Conservation (phyloP, 2,888 invertebrate species). For the Tetranychus piercei region DNA sequence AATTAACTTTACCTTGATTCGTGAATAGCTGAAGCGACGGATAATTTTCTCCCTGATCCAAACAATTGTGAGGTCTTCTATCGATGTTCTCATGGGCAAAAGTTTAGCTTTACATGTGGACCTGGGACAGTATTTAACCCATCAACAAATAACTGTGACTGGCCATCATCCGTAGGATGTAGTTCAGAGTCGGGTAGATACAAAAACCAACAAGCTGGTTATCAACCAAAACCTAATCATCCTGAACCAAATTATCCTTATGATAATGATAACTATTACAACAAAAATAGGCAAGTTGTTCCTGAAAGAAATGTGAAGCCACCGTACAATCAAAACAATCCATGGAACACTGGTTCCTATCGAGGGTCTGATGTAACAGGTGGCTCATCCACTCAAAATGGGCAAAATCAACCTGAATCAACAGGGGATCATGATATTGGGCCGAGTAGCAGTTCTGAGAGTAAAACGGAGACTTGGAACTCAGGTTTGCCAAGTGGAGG, state of each 20-base stretch:
- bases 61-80: not conserved
- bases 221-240: not conserved
- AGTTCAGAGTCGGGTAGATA: not conserved
- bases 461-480: not conserved
- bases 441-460: not conserved
- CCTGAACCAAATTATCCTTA: not conserved
- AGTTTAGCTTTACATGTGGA: slow-evolving; percentile 6
- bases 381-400: not conserved
- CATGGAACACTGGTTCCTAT: not conserved
- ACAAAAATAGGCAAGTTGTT: not conserved
- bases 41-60: slow-evolving; percentile 5
- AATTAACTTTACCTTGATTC: not conserved
- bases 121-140: slow-evolving; percentile 10
- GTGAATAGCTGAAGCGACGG: not conserved
- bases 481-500: not conserved
- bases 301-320: slow-evolving; percentile 1
- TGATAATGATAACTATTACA: not conserved
- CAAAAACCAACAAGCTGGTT: not conserved
- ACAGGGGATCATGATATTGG: not conserved
- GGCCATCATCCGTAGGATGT: slow-evolving; percentile 2
- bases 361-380: not conserved
- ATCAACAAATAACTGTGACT: not conserved
- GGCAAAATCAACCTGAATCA: not conserved
- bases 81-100: not conserved
- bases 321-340: not conserved